A percentile compares a stretch with the other conserved stretches of the same genome.
These are phyloP conservation scores for Pelodiscus sinensis DNA, from an alignment of 2,113 vertebrate species.

Conservation along the genomic window DNA sequence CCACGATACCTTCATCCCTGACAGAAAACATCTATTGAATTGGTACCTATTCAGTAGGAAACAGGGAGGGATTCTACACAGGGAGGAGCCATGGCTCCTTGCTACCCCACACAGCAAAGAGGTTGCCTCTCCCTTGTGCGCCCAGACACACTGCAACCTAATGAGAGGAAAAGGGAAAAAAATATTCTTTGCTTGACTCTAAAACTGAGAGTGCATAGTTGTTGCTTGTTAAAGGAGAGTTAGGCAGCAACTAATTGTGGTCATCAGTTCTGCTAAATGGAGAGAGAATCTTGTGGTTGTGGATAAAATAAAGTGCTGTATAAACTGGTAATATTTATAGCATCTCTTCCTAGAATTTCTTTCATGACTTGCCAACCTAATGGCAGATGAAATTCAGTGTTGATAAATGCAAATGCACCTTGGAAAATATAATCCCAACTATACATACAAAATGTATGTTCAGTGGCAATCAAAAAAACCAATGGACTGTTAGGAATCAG, in stretches of 20 bases:
- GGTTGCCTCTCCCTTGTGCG: constrained; percentile 29
- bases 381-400: neutral
- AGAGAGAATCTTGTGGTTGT: neutral
- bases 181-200: rapidly evolving
- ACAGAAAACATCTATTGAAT: constrained; percentile 30
- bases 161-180: neutral
- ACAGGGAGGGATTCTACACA: constrained; percentile 7
- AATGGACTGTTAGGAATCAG: neutral
- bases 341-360: neutral
- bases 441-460: neutral
- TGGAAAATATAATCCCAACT: neutral
- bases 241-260: neutral
- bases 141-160: neutral
- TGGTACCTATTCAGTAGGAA: constrained; percentile 34
- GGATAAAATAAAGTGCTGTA: neutral
- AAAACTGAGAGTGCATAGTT: neutral
- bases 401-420: neutral
- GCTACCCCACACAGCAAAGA: neutral
- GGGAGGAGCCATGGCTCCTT: constrained; percentile 33
- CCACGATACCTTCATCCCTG: constrained; percentile 18
- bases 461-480: neutral
- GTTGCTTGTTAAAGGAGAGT: neutral
- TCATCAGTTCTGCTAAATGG: neutral
- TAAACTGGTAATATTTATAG: neutral
- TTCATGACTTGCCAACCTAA: neutral